A percentile compares a stretch with the other conserved stretches of the same genome.
Conservation (phyloP, 2,797 vertebrate genomes). For the Jordanella pulchra region DNA sequence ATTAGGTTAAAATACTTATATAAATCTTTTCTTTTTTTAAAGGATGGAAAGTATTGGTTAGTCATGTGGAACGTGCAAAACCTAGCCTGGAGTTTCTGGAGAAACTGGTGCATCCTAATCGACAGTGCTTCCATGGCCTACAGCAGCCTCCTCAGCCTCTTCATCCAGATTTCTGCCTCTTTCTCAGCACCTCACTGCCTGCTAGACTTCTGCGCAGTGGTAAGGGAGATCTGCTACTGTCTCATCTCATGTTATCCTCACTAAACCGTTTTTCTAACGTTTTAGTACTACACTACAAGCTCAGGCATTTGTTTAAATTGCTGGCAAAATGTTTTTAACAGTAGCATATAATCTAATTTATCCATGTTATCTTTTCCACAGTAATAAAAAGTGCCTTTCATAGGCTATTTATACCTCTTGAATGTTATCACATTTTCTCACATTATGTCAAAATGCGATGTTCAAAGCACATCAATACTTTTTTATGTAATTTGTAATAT, state of each 20-base stretch:
- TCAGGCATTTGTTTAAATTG: not conserved
- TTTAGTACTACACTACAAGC: not conserved
- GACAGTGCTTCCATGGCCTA: constrained; percentile 21
- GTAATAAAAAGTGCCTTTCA: no score
- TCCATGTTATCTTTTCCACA: not conserved
- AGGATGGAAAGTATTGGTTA: constrained; percentile 82
- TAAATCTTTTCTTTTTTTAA: not conserved
- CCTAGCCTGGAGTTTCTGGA: constrained; percentile 66
- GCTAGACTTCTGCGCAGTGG: constrained; percentile 70
- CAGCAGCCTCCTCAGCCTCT: constrained; percentile 9
- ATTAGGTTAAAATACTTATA: no score
- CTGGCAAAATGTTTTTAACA: not conserved
- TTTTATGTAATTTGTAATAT: not conserved
- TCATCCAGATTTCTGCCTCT: constrained; percentile 77
- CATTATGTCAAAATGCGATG: not conserved
- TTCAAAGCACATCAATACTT: not conserved
- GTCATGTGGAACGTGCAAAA: constrained; percentile 71
- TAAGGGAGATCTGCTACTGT: constrained; percentile 51
- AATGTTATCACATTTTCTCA: not conserved
- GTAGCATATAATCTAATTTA: not conserved
- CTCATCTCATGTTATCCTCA: not conserved
- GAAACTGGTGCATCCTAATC: constrained; percentile 57
- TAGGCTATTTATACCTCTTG: no score
- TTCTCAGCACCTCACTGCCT: constrained; percentile 81
- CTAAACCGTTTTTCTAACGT: not conserved